A percentile compares a stretch with the other conserved stretches of the same genome.
Conservation (phyloP, 1,140 invertebrate species). For the Cyphomyrmex costatus region DNA sequence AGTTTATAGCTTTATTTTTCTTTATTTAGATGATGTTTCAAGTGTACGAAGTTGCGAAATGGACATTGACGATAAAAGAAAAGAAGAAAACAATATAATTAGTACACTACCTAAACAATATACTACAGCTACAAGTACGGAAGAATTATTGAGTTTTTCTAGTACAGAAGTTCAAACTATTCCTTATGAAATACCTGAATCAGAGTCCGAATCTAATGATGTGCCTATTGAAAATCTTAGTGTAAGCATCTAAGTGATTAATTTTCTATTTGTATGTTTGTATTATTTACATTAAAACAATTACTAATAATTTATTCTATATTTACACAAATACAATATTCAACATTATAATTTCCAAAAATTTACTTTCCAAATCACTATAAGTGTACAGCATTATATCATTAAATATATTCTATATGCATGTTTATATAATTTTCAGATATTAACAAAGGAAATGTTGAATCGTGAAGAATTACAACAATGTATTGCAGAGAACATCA, state of each 20-base stretch:
- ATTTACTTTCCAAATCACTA: not conserved
- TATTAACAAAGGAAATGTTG: slow-evolving; percentile 83
- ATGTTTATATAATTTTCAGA: slow-evolving; percentile 70
- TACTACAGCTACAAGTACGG: slow-evolving; percentile 83
- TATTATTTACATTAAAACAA: not conserved
- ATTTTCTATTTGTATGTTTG: slow-evolving; percentile 44
- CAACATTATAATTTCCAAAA: not conserved
- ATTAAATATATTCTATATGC: slow-evolving; percentile 38
- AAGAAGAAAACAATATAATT: not conserved
- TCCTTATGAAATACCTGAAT: slow-evolving; percentile 78
- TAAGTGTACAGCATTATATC: not conserved
- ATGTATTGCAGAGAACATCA: slow-evolving; percentile 86
- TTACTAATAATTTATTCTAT: too few relatives aligned
- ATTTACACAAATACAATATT: not conserved
- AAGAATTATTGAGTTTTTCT: slow-evolving; percentile 80
- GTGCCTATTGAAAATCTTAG: slow-evolving; percentile 84
- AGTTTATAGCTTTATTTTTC: not conserved
- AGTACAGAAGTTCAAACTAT: slow-evolving; percentile 83
- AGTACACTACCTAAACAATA: slow-evolving; percentile 66
- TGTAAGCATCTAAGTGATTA: slow-evolving; percentile 73
- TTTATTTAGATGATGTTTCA: slow-evolving; percentile 29
- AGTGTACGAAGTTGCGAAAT: slow-evolving; percentile 32
- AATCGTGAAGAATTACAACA: slow-evolving; percentile 86
- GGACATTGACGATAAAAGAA: slow-evolving; percentile 32
- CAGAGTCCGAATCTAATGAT: slow-evolving; percentile 77